Evolutionary conservation across 2,888 invertebrate genomes (phyloP), one percentile per base, ranked within the genome.

Genomic region (Gibbula magus): DNA sequence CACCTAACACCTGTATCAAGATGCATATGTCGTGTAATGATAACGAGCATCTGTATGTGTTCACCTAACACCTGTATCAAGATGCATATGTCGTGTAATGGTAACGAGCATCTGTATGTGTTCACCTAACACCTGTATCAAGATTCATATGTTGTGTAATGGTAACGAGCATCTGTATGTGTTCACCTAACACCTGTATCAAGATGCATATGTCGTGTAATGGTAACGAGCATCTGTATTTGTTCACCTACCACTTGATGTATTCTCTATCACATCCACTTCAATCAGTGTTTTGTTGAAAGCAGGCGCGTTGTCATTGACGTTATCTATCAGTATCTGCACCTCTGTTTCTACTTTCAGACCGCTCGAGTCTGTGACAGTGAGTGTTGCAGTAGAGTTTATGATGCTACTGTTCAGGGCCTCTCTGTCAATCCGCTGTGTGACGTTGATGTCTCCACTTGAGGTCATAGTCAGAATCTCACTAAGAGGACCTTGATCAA

Each of bases 351-450:
- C 35, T 16, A 20, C 70, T 13, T 18, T 39, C 35, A 35, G 18
- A 70, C 35, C 20, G 5, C 20, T 20, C 5, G 39, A 20, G 25
- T 70, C 70, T 2, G 70, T 32, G 18, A 70, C 39, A 0, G 35
- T 70, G 32, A 70, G 32, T 0, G 39, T 35, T 10, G 35, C 20
- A 39, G 16, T 32, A n/a, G 32, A n/a, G 7, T 20, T n/a, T 2
- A 70, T 32, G 25, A 29, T 32, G 4, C 35, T 35, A 20, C 20
- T 70, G 39, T 70, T 35, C 39, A 70, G 18, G 13, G 70, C 20
- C 20, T 70, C 70, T 20, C 70, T 35, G 39, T 70, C 70, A 13
- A 70, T 70, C n/a, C 70, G 29, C 70, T 70, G 29, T 70, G 39
- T 70, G 10, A 70, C 39, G 10, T 70, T 29, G 20, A 70, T 20